Base-by-base conservation (phyloP, 2,888 invertebrate genomes). In the Gari tellinella region DNA sequence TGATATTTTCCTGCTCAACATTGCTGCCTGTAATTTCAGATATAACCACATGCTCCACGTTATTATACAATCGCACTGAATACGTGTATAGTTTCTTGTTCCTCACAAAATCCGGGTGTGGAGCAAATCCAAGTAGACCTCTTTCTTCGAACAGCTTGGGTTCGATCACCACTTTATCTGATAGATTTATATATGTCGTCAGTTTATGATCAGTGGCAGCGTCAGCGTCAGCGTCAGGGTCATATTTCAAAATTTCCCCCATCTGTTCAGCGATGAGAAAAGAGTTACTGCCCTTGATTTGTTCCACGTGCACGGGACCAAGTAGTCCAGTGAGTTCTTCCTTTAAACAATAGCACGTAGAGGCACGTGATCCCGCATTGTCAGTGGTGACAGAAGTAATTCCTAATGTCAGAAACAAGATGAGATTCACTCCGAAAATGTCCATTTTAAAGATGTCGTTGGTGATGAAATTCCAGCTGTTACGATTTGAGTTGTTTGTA, bases 91-190 rank as follows among this genome's bases (percentile, higher is more conserved):
- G 52, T 45, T 79, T 80, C 31, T 80, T 46, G 25, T 85, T 89
- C 3, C 40, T 21, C 8, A 51, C 46, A 56, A 85, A 90, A 21
- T 80, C 49, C 5, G 90, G 90, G 66, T 90, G 89, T 31, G 89
- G 73, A 5, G 84, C 85, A 41, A 90, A 57, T 0, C 88, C 85
- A 1, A 90, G 78, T 3, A 90, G 74, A 10, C 90, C 90, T 19
- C 85, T 52, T 58, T 89, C 88, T 19, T 86, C 86, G 37, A 64
- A 73, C 7, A 52, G 41, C 41, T 46, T 51, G 3, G 46, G 38
- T 21, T 66, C 48, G 40, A 62, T 62, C 2, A 66, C 55, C 17
- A 84, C 70, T 5, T 63, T 60, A 38, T 81, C 72, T 0, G 63
- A 46, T 14, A 84, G 58, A 49, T 84, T 72, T 51, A 84, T 60